A percentile compares a stretch with the other conserved stretches of the same genome.
These are phyloP conservation scores for Cosmia pyralina DNA, from an alignment of 2,888 invertebrate species.

Conservation along the genomic window DNA sequence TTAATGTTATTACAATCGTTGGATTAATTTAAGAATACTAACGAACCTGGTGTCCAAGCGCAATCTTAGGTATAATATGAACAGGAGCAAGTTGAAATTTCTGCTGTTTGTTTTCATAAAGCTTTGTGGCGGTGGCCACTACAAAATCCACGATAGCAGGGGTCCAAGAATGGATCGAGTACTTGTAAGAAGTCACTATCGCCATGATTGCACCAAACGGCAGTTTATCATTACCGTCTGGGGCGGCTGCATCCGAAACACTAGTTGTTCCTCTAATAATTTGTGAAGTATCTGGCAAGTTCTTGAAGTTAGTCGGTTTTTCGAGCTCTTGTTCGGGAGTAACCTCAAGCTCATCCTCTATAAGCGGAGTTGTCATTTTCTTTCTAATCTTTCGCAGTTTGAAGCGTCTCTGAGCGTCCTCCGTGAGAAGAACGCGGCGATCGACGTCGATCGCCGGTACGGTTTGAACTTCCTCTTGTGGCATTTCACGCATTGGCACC, in stretches of 20 bases:
- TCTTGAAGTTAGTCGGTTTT: constrained; percentile 90
- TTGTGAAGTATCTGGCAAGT: constrained; percentile 91
- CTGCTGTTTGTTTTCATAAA: constrained; percentile 81
- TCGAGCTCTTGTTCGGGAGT: constrained; percentile 88
- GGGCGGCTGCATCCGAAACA: constrained; percentile 71
- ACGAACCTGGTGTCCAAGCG: constrained; percentile 88
- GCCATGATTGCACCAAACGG: constrained; percentile 91
- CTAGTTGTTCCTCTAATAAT: constrained; percentile 89
- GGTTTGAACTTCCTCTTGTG: constrained; percentile 73
- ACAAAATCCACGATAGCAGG: constrained; percentile 90
- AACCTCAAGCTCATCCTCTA: constrained; percentile 70
- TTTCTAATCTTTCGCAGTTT: constrained; percentile 82
- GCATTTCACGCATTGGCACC: constrained; percentile 66
- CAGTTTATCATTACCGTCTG: constrained; percentile 78
- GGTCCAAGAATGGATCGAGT: constrained; percentile 91
- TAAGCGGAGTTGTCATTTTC: constrained; percentile 81
- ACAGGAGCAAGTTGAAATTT: constrained; percentile 88
- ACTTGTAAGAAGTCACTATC: constrained; percentile 91
- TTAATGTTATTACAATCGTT: not conserved
- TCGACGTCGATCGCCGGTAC: constrained; percentile 77
- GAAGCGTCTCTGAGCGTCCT: constrained; percentile 81
- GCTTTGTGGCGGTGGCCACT: constrained; percentile 84
- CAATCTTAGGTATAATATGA: constrained; percentile 91
- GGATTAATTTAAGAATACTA: not conserved
- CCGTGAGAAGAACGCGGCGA: constrained; percentile 80